phyloP scores from a whole-genome alignment of 2,797 vertebrate species.

The Chelon labrosus region DNA sequence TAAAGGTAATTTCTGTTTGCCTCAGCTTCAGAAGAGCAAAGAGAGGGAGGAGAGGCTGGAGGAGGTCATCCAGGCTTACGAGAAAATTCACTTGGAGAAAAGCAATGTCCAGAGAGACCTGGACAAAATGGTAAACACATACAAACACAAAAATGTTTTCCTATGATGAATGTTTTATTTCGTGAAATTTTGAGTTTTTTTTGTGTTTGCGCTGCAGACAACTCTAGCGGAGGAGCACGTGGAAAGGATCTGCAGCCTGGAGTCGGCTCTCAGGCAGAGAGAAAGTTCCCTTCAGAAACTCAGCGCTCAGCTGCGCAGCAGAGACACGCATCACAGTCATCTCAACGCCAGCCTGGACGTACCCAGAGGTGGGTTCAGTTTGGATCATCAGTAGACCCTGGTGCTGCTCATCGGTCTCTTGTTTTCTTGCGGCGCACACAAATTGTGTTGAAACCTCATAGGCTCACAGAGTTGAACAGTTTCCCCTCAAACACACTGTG shows the following conservation, averaged over 20 bases:
- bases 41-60: constrained; percentile 90
- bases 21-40: constrained; percentile 91
- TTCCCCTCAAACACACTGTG: too few species aligned
- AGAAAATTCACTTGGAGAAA: constrained; percentile 92
- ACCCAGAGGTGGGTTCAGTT: constrained; percentile 63
- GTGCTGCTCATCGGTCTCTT: too few species aligned
- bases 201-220: constrained; percentile 72
- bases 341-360: constrained; percentile 81
- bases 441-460: too few species aligned
- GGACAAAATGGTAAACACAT: constrained; percentile 87
- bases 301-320: constrained; percentile 74
- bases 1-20: background rate
- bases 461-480: too few species aligned
- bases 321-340: constrained; percentile 82
- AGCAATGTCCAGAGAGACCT: constrained; percentile 90
- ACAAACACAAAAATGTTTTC: background rate
- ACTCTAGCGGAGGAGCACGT: constrained; percentile 90
- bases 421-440: too few species aligned
- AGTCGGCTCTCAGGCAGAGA: constrained; percentile 87
- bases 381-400: background rate
- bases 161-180: background rate
- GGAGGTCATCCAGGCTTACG: constrained; percentile 92
- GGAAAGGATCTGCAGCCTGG: constrained; percentile 87
- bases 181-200: background rate
- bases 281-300: constrained; percentile 83